phyloP scores from a whole-genome alignment of 2,113 vertebrate genomes.

The Benitochromis conjunctus region DNA sequence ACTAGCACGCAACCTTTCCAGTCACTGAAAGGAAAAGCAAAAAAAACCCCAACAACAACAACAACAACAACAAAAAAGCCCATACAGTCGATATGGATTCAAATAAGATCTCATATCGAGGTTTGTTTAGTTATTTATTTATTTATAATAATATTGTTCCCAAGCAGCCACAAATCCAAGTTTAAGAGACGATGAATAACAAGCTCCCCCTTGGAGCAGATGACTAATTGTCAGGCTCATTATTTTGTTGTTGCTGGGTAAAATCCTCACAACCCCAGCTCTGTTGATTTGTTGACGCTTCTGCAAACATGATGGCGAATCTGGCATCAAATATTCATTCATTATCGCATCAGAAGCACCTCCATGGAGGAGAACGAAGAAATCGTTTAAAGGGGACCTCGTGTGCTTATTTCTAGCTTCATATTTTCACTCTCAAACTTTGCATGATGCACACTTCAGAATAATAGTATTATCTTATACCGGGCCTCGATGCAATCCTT shows the following conservation, averaged over 20 bases:
- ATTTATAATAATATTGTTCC: neutral
- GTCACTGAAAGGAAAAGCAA: neutral
- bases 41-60: fast-evolving
- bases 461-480: neutral
- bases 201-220: neutral
- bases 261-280: neutral
- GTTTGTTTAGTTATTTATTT: neutral
- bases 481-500: neutral
- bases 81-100: neutral
- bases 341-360: neutral
- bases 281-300: neutral
- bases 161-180: neutral
- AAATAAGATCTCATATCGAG: neutral
- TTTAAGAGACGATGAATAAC: slow-evolving; percentile 1
- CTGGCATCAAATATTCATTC: neutral
- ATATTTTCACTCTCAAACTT: neutral
- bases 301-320: neutral
- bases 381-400: neutral
- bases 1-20: neutral
- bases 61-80: neutral
- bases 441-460: neutral
- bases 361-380: neutral
- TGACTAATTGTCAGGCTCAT: slow-evolving; percentile 11
- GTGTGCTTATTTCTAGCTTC: neutral
- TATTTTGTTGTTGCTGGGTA: slow-evolving; percentile 18